Evolutionary conservation across 2,113 vertebrate species (phyloP).

Genomic region (Hemiprocne comata): DNA sequence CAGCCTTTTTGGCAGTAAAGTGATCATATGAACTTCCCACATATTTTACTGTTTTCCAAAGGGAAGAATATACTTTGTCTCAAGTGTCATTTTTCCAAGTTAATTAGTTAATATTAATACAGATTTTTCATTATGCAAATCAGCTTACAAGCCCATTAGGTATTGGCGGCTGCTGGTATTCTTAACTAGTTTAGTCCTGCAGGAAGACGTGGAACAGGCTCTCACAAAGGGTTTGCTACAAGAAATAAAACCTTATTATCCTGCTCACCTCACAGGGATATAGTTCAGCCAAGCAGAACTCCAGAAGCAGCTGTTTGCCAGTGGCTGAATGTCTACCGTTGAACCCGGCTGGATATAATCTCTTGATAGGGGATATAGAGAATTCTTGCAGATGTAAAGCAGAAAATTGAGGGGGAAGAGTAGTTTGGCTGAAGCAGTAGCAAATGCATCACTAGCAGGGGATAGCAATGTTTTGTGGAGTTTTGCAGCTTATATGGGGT

Average conservation of each 20-base stretch:
- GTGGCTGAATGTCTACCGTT: neutral
- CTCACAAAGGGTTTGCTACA: neutral
- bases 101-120: neutral
- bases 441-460: neutral
- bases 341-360: neutral
- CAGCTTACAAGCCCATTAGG: neutral
- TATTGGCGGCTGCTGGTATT: neutral
- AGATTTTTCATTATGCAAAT: constrained; percentile 16
- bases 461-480: neutral
- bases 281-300: neutral
- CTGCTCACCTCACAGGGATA: neutral
- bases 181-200: neutral
- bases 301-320: neutral
- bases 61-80: neutral
- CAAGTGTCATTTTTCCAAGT: neutral
- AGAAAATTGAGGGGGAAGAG: neutral
- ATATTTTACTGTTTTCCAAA: neutral
- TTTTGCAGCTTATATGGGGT: neutral
- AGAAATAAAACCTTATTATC: neutral
- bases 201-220: neutral
- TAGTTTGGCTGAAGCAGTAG: neutral
- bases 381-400: neutral
- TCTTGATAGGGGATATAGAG: neutral
- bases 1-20: neutral
- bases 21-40: neutral